phyloP scores from a whole-genome alignment of 1,140 invertebrate genomes.

The Muscidifurax raptorellus region DNA sequence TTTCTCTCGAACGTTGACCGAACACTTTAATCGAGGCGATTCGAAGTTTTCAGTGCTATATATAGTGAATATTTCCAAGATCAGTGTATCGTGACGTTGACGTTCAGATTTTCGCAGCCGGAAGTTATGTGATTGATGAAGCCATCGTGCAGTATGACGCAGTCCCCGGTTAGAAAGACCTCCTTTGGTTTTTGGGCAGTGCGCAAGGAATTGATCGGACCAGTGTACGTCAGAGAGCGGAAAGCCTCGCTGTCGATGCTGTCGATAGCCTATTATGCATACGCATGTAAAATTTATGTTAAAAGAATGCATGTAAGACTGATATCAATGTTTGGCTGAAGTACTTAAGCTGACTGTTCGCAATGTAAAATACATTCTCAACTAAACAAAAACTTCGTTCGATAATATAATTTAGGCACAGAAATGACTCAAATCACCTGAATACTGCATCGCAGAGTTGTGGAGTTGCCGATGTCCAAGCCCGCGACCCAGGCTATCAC shows the following conservation, averaged over 20 bases:
- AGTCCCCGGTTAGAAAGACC: slow-evolving; percentile 69
- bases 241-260: slow-evolving; percentile 63
- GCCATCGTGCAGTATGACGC: slow-evolving; percentile 69
- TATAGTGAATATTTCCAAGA: background rate
- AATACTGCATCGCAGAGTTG: slow-evolving; percentile 66
- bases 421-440: slow-evolving; percentile 57
- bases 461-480: slow-evolving; percentile 64
- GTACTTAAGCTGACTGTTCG: background rate
- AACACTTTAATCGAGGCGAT: background rate
- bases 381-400: background rate
- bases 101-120: slow-evolving; percentile 66
- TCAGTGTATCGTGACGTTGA: slow-evolving; percentile 70
- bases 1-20: background rate
- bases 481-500: slow-evolving; percentile 71
- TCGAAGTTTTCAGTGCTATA: background rate
- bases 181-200: slow-evolving; percentile 66
- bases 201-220: slow-evolving; percentile 69
- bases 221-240: slow-evolving; percentile 69
- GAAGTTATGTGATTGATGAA: slow-evolving; percentile 66
- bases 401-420: background rate
- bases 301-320: slow-evolving; percentile 38
- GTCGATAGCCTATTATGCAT: slow-evolving; percentile 63
- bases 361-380: background rate
- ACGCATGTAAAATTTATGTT: background rate
- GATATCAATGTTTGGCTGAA: background rate